Percentiles rank a stretch among this genome's conserved stretches.
phyloP scores from a whole-genome alignment of 2,113 vertebrate species.

The Lichenostomus cassidix region DNA sequence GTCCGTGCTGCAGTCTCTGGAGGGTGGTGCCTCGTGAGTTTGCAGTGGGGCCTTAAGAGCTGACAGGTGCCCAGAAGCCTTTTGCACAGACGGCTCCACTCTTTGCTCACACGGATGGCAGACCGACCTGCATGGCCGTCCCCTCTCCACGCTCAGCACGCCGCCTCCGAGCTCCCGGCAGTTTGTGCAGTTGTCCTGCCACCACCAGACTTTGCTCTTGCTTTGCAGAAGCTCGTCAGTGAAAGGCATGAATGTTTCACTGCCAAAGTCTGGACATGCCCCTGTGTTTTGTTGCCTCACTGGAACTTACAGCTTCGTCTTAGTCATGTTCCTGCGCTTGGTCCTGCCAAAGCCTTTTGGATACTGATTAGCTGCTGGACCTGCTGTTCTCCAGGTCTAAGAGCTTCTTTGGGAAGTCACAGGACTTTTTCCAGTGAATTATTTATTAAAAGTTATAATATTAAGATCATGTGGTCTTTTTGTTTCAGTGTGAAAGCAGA shows the following conservation, averaged over 20 bases:
- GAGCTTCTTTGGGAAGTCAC: conserved; percentile 32
- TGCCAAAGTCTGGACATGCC: conserved; percentile 26
- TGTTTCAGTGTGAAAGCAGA: conserved; percentile 36
- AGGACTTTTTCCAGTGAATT: conserved; percentile 39
- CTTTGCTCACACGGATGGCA: background rate
- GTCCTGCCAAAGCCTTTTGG: conserved; percentile 18
- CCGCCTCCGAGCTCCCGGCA: background rate
- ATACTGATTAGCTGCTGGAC: background rate
- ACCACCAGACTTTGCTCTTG: background rate
- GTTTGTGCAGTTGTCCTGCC: background rate
- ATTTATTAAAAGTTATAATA: conserved; percentile 43
- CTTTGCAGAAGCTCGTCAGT: conserved; percentile 45
- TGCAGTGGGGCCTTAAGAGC: background rate
- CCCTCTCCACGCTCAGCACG: background rate
- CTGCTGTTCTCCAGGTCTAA: conserved; percentile 10
- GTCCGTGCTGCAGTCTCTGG: background rate
- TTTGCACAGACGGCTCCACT: background rate
- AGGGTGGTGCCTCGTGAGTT: background rate
- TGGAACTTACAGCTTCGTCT: conserved; percentile 35
- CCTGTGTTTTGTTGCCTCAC: conserved; percentile 24
- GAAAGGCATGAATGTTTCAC: conserved; percentile 36
- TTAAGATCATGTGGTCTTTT: conserved; percentile 1
- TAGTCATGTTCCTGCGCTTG: background rate
- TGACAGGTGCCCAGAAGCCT: background rate
- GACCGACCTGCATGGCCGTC: background rate